Conservation (phyloP, 1,140 invertebrate genomes). For the Dolichoris vasculosae region DNA sequence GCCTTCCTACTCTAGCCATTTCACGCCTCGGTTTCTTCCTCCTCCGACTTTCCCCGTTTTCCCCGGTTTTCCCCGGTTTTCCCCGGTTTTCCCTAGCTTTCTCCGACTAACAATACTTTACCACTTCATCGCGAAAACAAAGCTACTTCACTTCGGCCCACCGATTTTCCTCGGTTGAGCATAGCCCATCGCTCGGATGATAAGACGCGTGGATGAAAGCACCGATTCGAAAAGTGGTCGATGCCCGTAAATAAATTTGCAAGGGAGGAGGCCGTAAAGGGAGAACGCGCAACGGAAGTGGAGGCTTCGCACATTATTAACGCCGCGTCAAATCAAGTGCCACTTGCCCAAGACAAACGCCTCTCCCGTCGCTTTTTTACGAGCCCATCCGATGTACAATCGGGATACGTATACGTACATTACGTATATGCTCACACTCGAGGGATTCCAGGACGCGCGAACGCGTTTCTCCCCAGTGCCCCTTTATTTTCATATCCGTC, state of each 20-base stretch:
- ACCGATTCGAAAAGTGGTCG: background rate
- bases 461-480: background rate
- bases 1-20: constrained; percentile 1
- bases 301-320: constrained; percentile 5
- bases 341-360: constrained; percentile 2
- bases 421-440: no score
- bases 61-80: no score
- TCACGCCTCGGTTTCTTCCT: background rate
- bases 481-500: background rate
- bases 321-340: constrained; percentile 1
- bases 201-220: background rate
- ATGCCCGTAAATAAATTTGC: background rate
- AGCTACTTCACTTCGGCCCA: background rate
- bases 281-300: no score
- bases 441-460: background rate
- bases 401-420: background rate
- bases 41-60: background rate
- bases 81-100: background rate
- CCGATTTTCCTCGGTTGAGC: background rate
- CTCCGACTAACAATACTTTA: background rate
- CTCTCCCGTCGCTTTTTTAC: background rate
- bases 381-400: background rate
- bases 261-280: no score
- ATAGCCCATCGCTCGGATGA: background rate
- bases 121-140: background rate